These are phyloP conservation scores for Scophthalmus maximus DNA, from an alignment of 2,113 vertebrate genomes.

Conservation along the genomic window DNA sequence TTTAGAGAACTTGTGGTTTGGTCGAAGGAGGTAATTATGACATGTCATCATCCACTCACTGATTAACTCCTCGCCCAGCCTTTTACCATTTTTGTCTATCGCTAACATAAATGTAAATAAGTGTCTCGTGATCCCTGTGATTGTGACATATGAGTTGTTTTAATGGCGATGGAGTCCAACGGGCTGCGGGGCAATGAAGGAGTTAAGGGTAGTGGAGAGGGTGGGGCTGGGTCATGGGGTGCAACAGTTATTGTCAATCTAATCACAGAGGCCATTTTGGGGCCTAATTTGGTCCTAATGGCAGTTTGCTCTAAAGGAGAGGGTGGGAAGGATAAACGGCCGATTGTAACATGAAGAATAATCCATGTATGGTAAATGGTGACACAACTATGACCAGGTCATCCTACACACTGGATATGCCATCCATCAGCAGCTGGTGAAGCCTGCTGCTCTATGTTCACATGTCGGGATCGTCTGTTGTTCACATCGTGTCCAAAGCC, in stretches of 20 bases:
- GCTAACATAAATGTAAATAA: constrained; percentile 76
- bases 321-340: constrained; percentile 44
- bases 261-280: constrained; percentile 57
- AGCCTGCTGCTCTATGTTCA: background rate
- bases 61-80: constrained; percentile 61
- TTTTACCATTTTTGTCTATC: constrained; percentile 50
- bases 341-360: constrained; percentile 48
- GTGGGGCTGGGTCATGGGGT: constrained; percentile 30
- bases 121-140: constrained; percentile 62
- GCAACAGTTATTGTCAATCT: constrained; percentile 61
- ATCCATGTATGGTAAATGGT: constrained; percentile 18
- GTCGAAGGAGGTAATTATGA: constrained; percentile 56
- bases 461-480: background rate
- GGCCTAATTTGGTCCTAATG: constrained; percentile 60
- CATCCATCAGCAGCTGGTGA: constrained; percentile 6
- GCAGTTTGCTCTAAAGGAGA: constrained; percentile 42
- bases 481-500: constrained; percentile 17
- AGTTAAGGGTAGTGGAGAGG: constrained; percentile 48
- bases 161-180: constrained; percentile 63
- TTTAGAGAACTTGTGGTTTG: constrained; percentile 45
- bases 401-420: background rate
- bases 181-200: constrained; percentile 43
- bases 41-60: constrained; percentile 72
- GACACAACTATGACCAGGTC: constrained; percentile 26
- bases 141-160: constrained; percentile 69